phyloP scores from a whole-genome alignment of 2,888 invertebrate genomes.

The Rhorus exstirpatorius region DNA sequence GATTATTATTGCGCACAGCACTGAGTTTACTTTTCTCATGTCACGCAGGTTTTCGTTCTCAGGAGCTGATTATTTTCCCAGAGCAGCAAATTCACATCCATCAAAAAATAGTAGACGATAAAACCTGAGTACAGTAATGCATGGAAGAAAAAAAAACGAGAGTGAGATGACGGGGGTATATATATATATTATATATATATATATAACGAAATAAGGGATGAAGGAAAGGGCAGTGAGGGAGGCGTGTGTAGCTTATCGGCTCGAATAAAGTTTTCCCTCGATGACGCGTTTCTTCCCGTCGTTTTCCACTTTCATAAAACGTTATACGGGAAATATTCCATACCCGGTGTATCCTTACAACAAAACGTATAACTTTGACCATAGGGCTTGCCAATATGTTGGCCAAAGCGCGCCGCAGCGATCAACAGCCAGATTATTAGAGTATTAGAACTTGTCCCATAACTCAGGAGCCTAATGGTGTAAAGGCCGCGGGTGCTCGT shows the following conservation, averaged over 20 bases:
- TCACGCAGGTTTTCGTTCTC: too few species aligned
- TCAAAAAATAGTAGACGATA: too few species aligned
- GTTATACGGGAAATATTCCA: constrained; percentile 9
- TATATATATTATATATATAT: too few species aligned
- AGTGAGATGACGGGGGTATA: too few species aligned
- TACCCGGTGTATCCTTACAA: constrained; percentile 24
- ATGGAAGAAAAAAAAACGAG: too few species aligned
- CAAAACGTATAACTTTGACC: constrained; percentile 45
- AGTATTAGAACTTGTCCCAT: constrained; percentile 85
- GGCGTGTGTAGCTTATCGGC: constrained; percentile 83
- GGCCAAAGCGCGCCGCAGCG: constrained; percentile 69
- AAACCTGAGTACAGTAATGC: too few species aligned
- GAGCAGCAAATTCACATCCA: too few species aligned
- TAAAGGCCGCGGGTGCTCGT: constrained; percentile 72
- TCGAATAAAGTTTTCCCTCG: constrained; percentile 80
- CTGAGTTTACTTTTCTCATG: too few species aligned
- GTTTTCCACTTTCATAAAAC: constrained; percentile 23
- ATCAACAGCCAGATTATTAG: constrained; percentile 85
- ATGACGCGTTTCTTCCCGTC: constrained; percentile 45
- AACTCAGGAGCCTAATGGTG: constrained; percentile 84
- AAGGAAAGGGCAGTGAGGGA: constrained; percentile 73
- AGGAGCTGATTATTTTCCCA: too few species aligned
- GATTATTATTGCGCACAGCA: too few species aligned
- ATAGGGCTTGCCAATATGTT: constrained; percentile 51
- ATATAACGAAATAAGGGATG: constrained; percentile 66